Conservation (phyloP, 2,888 invertebrate genomes). For the Apamea sordens region DNA sequence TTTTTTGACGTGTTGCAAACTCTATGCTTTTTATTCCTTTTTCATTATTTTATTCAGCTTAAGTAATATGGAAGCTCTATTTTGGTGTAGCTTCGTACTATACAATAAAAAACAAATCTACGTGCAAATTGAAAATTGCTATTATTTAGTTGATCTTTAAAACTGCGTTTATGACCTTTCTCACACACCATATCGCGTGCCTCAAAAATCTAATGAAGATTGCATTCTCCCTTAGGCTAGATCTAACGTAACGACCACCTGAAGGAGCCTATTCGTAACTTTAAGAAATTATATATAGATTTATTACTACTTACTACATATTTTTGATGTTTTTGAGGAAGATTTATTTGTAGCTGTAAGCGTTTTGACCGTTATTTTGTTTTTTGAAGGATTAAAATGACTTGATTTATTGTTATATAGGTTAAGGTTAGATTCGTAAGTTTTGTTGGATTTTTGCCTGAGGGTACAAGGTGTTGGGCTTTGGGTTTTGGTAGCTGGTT, state of each 20-base stretch:
- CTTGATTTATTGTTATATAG: constrained; percentile 69
- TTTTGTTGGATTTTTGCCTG: constrained; percentile 55
- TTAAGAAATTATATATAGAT: constrained; percentile 86
- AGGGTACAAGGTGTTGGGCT: constrained; percentile 60
- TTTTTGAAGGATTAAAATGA: constrained; percentile 62
- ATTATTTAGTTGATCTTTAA: constrained; percentile 34
- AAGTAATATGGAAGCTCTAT: background rate
- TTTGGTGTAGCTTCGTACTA: background rate
- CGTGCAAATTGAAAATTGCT: constrained; percentile 56
- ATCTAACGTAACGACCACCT: constrained; percentile 86
- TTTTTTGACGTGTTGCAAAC: background rate
- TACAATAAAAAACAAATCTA: constrained; percentile 2
- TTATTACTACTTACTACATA: constrained; percentile 85
- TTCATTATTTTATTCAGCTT: background rate
- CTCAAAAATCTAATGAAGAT: constrained; percentile 85
- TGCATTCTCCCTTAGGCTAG: constrained; percentile 79
- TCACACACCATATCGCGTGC: constrained; percentile 63
- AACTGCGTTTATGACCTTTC: constrained; percentile 44
- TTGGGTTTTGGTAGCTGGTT: constrained; percentile 47
- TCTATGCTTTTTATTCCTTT: background rate
- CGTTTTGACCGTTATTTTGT: constrained; percentile 71
- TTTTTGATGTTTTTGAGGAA: constrained; percentile 82
- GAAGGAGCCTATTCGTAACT: constrained; percentile 85
- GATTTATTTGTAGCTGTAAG: constrained; percentile 87
- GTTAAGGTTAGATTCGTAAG: constrained; percentile 55